Conservation (phyloP, 2,888 invertebrate genomes). For the Polietes domitor region DNA sequence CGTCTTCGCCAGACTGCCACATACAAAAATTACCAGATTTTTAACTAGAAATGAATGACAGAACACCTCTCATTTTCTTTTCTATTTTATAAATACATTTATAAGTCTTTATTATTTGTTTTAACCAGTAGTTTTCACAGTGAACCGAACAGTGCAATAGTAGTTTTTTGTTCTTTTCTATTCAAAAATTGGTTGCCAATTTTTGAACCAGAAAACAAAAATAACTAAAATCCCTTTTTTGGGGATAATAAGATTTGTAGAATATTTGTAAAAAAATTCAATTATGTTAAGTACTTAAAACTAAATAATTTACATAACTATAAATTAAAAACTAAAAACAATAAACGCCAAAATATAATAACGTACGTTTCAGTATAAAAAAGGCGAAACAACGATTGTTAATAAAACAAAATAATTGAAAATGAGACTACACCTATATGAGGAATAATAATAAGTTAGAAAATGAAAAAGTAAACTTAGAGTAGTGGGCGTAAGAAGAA, state of each 20-base stretch:
- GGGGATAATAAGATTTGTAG: constrained; percentile 20
- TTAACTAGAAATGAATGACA: neutral
- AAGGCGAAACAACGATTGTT: constrained; percentile 43
- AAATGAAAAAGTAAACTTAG: constrained; percentile 13
- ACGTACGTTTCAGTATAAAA: constrained; percentile 27
- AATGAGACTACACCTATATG: constrained; percentile 28
- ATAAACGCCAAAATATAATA: constrained; percentile 32
- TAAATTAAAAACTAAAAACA: constrained; percentile 46
- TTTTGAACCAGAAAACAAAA: constrained; percentile 40
- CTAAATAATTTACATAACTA: constrained; percentile 58
- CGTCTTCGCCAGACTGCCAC: no score
- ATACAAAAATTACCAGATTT: no score
- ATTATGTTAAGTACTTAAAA: constrained; percentile 42
- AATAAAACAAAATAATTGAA: constrained; percentile 44
- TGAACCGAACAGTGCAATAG: constrained; percentile 12
- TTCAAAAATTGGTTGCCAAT: constrained; percentile 50
- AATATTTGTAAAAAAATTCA: constrained; percentile 48
- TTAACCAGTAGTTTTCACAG: constrained; percentile 25
- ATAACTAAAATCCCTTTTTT: constrained; percentile 29
- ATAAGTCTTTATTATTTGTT: constrained; percentile 61
- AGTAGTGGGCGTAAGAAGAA: neutral
- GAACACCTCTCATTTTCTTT: neutral
- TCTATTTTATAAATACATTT: constrained; percentile 54
- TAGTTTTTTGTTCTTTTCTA: constrained; percentile 7
- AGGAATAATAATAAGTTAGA: constrained; percentile 31